Conservation (phyloP, 2,888 invertebrate genomes). For the Drosophila recens region DNA sequence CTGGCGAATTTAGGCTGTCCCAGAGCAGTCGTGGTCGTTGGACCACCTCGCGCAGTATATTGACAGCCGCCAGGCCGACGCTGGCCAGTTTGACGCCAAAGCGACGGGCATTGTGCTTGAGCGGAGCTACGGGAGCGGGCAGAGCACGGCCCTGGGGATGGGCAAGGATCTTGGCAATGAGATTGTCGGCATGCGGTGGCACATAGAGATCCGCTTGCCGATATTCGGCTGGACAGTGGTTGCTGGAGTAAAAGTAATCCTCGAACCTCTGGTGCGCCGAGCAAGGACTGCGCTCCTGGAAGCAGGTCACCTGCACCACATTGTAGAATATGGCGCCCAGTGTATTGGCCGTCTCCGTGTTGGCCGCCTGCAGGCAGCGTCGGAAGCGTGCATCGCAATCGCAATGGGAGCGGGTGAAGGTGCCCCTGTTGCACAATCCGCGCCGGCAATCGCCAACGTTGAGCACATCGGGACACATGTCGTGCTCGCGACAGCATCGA, state of each 20-base stretch:
- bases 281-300: conserved; percentile 88
- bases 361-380: conserved; percentile 88
- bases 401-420: conserved; percentile 90
- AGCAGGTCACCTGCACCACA: conserved; percentile 90
- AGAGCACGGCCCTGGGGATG: conserved; percentile 70
- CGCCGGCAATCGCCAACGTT: conserved; percentile 87
- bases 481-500: conserved; percentile 90
- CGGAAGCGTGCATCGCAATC: conserved; percentile 91
- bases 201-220: conserved; percentile 83
- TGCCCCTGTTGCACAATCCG: conserved; percentile 89
- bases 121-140: conserved; percentile 36
- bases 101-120: conserved; percentile 72
- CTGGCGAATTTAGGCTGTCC: conserved; percentile 72
- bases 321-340: conserved; percentile 92
- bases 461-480: conserved; percentile 89
- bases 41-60: conserved; percentile 82
- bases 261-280: conserved; percentile 88
- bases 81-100: conserved; percentile 83
- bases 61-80: conserved; percentile 83
- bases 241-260: conserved; percentile 69
- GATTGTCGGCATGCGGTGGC: conserved; percentile 80
- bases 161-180: conserved; percentile 78
- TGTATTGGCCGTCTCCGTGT: conserved; percentile 89
- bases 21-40: conserved; percentile 72
- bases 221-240: conserved; percentile 78